phyloP scores from a whole-genome alignment of 2,113 vertebrate species.

The Procavia capensis region DNA sequence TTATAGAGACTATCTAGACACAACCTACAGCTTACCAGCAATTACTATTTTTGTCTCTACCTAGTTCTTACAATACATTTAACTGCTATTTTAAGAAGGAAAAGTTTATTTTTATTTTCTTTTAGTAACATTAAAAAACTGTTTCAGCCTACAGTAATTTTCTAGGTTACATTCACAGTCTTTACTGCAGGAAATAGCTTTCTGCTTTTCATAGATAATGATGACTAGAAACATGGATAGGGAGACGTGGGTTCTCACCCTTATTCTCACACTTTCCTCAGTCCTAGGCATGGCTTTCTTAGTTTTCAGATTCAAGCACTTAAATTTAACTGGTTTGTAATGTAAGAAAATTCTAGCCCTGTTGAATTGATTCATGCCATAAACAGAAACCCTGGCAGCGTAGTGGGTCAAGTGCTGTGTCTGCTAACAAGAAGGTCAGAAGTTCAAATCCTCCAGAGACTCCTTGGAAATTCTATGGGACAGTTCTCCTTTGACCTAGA shows the following conservation, averaged over 20 bases:
- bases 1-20: conserved; percentile 26
- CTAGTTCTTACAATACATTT: conserved; percentile 37
- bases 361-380: conserved; percentile 26
- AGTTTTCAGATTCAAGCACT: conserved; percentile 70
- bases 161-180: conserved; percentile 72
- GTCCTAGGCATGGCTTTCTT: conserved; percentile 48
- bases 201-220: conserved; percentile 46
- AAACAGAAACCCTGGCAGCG: too few relatives aligned
- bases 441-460: too few relatives aligned
- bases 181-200: not conserved
- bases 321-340: conserved; percentile 71
- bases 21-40: not conserved
- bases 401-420: too few relatives aligned
- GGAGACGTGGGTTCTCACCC: conserved; percentile 60
- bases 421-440: too few relatives aligned
- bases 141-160: conserved; percentile 64
- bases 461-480: too few relatives aligned
- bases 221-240: conserved; percentile 11
- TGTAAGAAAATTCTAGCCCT: conserved; percentile 19
- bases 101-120: not conserved
- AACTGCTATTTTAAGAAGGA: conserved; percentile 11
- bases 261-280: conserved; percentile 64
- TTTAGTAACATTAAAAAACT: conserved; percentile 50
- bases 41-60: not conserved
- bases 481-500: too few relatives aligned